phyloP scores from a whole-genome alignment of 1,140 invertebrate genomes.

The Papilio glaucus region DNA sequence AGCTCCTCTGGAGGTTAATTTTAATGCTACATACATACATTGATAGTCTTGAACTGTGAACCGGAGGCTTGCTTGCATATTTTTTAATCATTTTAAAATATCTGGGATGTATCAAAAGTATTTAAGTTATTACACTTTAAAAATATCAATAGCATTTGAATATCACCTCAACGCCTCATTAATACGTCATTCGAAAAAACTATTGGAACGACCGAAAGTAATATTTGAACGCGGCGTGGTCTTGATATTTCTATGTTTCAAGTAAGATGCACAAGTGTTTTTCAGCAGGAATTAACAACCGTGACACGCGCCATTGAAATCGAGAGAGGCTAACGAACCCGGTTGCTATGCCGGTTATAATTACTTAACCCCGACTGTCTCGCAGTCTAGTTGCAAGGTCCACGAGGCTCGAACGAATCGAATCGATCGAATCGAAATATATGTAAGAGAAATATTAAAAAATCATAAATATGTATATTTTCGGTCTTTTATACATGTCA shows the following conservation, averaged over 20 bases:
- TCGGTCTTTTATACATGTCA: too few relatives aligned
- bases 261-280: conserved; percentile 50
- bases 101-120: too few relatives aligned
- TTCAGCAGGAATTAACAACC: conserved; percentile 62
- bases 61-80: too few relatives aligned
- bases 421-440: too few relatives aligned
- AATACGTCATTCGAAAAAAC: background rate
- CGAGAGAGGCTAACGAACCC: conserved; percentile 72
- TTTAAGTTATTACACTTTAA: background rate
- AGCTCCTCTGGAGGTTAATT: too few relatives aligned
- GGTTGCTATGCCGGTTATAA: conserved; percentile 35
- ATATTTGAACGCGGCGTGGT: conserved; percentile 28
- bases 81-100: too few relatives aligned
- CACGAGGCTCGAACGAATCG: background rate
- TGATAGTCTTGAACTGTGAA: too few relatives aligned
- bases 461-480: too few relatives aligned
- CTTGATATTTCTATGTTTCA: conserved; percentile 33
- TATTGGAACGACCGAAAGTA: conserved; percentile 17
- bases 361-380: conserved; percentile 14
- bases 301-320: conserved; percentile 71
- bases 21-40: too few relatives aligned
- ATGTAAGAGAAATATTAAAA: too few relatives aligned
- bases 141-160: background rate
- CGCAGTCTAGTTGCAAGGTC: background rate
- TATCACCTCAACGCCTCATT: background rate